Conservation (phyloP, 2,888 invertebrate genomes). For the Acleris cristana region DNA sequence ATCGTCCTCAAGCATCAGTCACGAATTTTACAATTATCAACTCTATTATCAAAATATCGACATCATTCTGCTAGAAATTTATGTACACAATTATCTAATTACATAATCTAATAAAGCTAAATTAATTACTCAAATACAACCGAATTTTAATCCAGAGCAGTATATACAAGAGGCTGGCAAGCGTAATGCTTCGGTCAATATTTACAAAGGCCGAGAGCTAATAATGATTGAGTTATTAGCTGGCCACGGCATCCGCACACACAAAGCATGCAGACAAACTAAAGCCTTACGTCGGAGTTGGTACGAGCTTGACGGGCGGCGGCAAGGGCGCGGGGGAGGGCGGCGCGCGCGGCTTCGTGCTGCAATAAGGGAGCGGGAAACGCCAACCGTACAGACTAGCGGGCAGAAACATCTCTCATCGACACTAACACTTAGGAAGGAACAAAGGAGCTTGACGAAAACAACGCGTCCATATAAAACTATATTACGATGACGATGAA, state of each 20-base stretch:
- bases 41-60: slow-evolving; percentile 36
- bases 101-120: slow-evolving; percentile 43
- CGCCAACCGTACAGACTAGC: slow-evolving; percentile 97
- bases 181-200: slow-evolving; percentile 55
- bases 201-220: slow-evolving; percentile 32
- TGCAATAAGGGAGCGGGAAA: slow-evolving; percentile 98
- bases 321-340: slow-evolving; percentile 91
- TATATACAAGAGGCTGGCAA: slow-evolving; percentile 56
- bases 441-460: slow-evolving; percentile 39
- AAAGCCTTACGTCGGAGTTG: slow-evolving; percentile 86
- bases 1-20: slow-evolving; percentile 21
- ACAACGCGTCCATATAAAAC: slow-evolving; percentile 48
- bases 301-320: slow-evolving; percentile 90
- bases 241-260: slow-evolving; percentile 67
- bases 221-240: slow-evolving; percentile 33
- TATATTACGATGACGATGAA: slow-evolving; percentile 65
- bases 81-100: slow-evolving; percentile 42
- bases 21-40: slow-evolving; percentile 25
- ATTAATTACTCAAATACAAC: slow-evolving; percentile 31
- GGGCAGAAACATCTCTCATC: slow-evolving; percentile 84
- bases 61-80: slow-evolving; percentile 39
- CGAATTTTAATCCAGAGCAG: slow-evolving; percentile 46
- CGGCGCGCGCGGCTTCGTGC: slow-evolving; percentile 92
- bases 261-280: slow-evolving; percentile 79
- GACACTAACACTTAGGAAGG: slow-evolving; percentile 72